phyloP scores from a whole-genome alignment of 2,888 invertebrate species.

The Mythimna loreyi region DNA sequence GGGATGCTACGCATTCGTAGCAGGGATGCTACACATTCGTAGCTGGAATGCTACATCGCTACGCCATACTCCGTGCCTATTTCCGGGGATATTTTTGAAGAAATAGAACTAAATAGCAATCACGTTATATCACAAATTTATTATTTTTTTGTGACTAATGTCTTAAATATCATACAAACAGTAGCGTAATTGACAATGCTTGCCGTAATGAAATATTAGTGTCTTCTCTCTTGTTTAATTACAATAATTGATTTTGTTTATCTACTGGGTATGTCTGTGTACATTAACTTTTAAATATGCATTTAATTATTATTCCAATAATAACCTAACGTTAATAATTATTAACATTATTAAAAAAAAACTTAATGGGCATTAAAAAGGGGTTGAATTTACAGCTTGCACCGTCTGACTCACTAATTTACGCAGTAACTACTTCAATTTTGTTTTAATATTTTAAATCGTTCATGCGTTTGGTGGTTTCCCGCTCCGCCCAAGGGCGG shows the following conservation, averaged over 20 bases:
- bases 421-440: no score
- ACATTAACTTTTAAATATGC: no score
- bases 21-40: slow-evolving; percentile 10
- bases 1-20: slow-evolving; percentile 8
- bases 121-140: neutral
- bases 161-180: neutral
- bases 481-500: no score
- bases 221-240: neutral
- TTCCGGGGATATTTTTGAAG: neutral
- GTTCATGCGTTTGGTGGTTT: no score
- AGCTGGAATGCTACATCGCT: slow-evolving; percentile 9
- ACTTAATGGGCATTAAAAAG: no score
- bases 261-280: neutral
- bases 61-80: slow-evolving; percentile 9
- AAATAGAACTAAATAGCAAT: neutral
- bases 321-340: no score
- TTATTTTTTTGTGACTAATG: neutral
- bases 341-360: no score
- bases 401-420: neutral
- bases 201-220: neutral
- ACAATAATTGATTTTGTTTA: neutral
- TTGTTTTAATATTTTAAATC: no score
- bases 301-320: no score
- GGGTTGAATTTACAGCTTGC: no score
- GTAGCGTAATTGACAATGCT: neutral